These are phyloP conservation scores for Micrasema longulum DNA, from an alignment of 1,140 invertebrate genomes.

Conservation along the genomic window DNA sequence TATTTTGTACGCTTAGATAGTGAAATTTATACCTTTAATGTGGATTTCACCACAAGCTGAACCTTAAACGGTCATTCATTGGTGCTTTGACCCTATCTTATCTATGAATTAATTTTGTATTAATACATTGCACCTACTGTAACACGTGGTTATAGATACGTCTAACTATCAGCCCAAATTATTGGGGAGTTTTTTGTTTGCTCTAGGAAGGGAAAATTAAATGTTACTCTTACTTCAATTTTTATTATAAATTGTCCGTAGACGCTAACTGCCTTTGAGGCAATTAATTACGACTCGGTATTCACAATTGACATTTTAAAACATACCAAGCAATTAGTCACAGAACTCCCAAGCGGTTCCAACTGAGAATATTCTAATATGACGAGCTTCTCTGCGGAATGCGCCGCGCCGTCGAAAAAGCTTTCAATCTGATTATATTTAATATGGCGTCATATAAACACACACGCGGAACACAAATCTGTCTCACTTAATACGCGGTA, in stretches of 20 bases:
- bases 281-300: conserved; percentile 40
- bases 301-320: conserved; percentile 46
- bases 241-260: conserved; percentile 42
- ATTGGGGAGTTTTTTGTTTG: too few species aligned
- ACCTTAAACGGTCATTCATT: too few species aligned
- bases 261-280: conserved; percentile 36
- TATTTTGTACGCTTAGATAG: too few species aligned
- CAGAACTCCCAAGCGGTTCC: conserved; percentile 36
- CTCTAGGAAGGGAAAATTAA: too few species aligned
- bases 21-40: too few species aligned
- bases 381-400: conserved; percentile 38
- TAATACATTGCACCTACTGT: too few species aligned
- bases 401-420: conserved; percentile 11
- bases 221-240: conserved; percentile 1
- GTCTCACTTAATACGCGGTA: conserved; percentile 21
- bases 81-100: too few species aligned
- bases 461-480: conserved; percentile 12
- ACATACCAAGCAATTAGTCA: conserved; percentile 51
- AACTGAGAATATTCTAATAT: conserved; percentile 38
- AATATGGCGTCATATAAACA: conserved; percentile 30
- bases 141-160: too few species aligned
- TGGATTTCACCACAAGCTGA: too few species aligned
- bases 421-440: conserved; percentile 47
- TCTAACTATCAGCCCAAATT: too few species aligned
- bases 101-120: too few species aligned